These are phyloP conservation scores for Cryptophagus acutangulus DNA, from an alignment of 2,888 invertebrate species.

Conservation along the genomic window DNA sequence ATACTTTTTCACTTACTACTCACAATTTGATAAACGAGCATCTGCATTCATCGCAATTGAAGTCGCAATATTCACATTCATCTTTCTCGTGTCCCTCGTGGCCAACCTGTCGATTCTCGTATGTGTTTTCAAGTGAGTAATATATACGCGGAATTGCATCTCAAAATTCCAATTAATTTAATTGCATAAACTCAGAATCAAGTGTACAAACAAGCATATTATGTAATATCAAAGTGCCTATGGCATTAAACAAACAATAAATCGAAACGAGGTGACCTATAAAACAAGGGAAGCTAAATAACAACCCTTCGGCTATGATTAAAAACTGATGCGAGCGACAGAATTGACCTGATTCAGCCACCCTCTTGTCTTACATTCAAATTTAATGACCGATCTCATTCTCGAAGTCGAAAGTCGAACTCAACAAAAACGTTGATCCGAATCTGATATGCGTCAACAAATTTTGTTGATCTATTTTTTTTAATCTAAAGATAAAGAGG, in stretches of 20 bases:
- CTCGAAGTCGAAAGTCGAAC: too few species aligned
- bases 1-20: slow-evolving; percentile 56
- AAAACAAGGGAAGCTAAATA: neutral
- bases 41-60: slow-evolving; percentile 45
- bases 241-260: neutral
- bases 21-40: slow-evolving; percentile 49
- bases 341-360: neutral
- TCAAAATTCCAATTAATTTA: neutral
- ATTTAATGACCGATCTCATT: too few species aligned
- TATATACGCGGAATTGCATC: neutral
- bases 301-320: neutral
- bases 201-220: too few species aligned
- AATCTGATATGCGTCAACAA: too few species aligned
- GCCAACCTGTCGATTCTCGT: slow-evolving; percentile 52
- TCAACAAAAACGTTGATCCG: too few species aligned
- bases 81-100: slow-evolving; percentile 49
- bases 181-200: too few species aligned
- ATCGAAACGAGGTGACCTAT: neutral
- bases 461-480: too few species aligned
- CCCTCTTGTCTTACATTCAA: too few species aligned
- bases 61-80: slow-evolving; percentile 41
- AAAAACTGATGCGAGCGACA: neutral
- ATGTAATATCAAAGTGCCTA: too few species aligned
- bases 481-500: too few species aligned
- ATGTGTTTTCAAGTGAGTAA: slow-evolving; percentile 51